Percentiles rank a stretch among this genome's conserved stretches.
phyloP scores from a whole-genome alignment of 2,888 invertebrate species.

The Bellardia pandia region DNA sequence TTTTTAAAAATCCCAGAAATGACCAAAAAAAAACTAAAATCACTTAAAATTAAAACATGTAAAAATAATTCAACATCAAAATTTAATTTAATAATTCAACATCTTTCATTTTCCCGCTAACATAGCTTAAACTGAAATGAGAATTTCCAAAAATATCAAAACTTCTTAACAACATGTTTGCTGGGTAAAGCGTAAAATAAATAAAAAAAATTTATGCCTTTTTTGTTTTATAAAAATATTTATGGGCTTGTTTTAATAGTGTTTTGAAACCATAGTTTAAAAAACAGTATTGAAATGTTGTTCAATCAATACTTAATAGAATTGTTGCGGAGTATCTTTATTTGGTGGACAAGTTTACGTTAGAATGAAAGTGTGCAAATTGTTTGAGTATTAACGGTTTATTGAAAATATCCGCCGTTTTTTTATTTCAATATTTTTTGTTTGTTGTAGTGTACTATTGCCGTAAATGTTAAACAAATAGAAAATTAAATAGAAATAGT shows the following conservation, averaged over 20 bases:
- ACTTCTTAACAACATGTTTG: neutral
- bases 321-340: neutral
- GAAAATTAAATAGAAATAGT: neutral
- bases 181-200: neutral
- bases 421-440: neutral
- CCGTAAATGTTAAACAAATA: slow-evolving; percentile 12
- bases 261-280: neutral
- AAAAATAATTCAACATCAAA: no score
- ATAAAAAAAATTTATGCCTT: neutral
- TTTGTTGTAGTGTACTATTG: neutral
- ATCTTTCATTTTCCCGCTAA: no score
- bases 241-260: slow-evolving; percentile 9
- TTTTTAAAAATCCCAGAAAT: no score
- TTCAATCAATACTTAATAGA: no score
- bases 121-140: no score
- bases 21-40: no score
- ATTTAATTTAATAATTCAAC: no score
- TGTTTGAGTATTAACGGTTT: slow-evolving; percentile 20
- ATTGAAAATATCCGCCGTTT: slow-evolving; percentile 24
- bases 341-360: neutral
- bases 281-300: no score
- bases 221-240: slow-evolving; percentile 1
- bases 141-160: no score
- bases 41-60: no score
- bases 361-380: neutral